phyloP scores from a whole-genome alignment of 1,140 invertebrate genomes.

The Cryptotermes secundus region DNA sequence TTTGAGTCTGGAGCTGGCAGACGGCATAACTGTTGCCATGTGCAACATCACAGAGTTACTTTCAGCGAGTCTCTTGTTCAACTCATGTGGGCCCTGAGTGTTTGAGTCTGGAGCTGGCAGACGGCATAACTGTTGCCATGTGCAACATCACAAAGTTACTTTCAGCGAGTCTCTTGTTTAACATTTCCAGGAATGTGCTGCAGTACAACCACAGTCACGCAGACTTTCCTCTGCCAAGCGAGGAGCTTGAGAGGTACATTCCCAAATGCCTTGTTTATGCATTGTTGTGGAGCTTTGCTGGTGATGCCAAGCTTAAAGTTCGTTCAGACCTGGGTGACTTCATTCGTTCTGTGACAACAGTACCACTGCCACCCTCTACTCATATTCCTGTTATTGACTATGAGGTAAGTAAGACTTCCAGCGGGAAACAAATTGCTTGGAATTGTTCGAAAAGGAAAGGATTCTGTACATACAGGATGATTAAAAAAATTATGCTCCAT shows the following conservation, averaged over 20 bases:
- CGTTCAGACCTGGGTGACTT: conserved; percentile 93
- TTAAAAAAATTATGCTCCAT: no score
- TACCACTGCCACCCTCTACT: conserved; percentile 81
- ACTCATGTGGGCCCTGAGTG: no score
- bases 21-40: no score
- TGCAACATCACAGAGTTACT: no score
- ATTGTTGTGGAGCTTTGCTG: conserved; percentile 96
- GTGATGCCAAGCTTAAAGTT: conserved; percentile 96
- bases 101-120: no score
- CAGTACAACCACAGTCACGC: conserved; percentile 90
- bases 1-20: no score
- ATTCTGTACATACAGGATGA: no score
- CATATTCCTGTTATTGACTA: conserved; percentile 92
- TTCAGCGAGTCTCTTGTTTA: conserved; percentile 10
- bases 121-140: no score
- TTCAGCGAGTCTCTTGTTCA: no score
- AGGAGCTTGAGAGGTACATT: conserved; percentile 92
- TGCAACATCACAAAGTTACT: no score
- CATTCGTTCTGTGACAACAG: conserved; percentile 90
- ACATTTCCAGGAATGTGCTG: conserved; percentile 73
- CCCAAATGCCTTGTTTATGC: conserved; percentile 91
- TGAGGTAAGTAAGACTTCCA: conserved; percentile 67
- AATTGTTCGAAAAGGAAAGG: no score
- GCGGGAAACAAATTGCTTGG: no score
- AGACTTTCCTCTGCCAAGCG: conserved; percentile 92